Conservation (phyloP, 2,888 invertebrate genomes). For the Rhagium mordax region DNA sequence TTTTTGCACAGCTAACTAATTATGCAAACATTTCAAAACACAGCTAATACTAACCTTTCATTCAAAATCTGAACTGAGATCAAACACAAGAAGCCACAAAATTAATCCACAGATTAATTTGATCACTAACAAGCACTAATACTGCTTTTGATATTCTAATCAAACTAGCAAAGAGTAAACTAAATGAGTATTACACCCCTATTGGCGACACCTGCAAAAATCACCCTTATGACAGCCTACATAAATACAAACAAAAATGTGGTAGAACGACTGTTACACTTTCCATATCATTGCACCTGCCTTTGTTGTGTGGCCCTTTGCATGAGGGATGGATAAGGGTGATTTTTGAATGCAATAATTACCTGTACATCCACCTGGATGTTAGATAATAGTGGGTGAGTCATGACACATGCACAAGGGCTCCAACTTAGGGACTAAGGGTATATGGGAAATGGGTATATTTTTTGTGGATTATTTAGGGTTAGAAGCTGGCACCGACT, state of each 20-base stretch:
- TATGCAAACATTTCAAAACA: not conserved
- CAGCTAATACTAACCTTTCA: constrained; percentile 42
- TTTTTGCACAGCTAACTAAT: not conserved
- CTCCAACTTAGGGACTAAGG: constrained; percentile 50
- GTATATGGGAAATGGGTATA: constrained; percentile 50
- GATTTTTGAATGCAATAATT: constrained; percentile 43
- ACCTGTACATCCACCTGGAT: constrained; percentile 64
- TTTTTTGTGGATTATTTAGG: constrained; percentile 51
- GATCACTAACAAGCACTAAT: constrained; percentile 36
- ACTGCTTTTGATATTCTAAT: constrained; percentile 45
- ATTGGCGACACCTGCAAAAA: constrained; percentile 38
- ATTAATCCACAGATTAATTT: constrained; percentile 39
- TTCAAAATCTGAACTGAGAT: constrained; percentile 30
- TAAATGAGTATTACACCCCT: constrained; percentile 43
- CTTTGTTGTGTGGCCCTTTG: constrained; percentile 25
- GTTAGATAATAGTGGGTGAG: constrained; percentile 61
- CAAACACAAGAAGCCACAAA: constrained; percentile 37
- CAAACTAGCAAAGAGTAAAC: constrained; percentile 39
- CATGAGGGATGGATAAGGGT: constrained; percentile 41
- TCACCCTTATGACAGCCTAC: constrained; percentile 49
- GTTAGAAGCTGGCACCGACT: constrained; percentile 57
- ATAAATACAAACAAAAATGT: constrained; percentile 54
- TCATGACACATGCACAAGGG: constrained; percentile 47
- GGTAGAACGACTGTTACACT: constrained; percentile 43
- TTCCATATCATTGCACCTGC: constrained; percentile 58